A percentile compares a stretch with the other conserved stretches of the same genome.
phyloP scores from a whole-genome alignment of 2,797 vertebrate species.

The Rhynchonycteris naso region DNA sequence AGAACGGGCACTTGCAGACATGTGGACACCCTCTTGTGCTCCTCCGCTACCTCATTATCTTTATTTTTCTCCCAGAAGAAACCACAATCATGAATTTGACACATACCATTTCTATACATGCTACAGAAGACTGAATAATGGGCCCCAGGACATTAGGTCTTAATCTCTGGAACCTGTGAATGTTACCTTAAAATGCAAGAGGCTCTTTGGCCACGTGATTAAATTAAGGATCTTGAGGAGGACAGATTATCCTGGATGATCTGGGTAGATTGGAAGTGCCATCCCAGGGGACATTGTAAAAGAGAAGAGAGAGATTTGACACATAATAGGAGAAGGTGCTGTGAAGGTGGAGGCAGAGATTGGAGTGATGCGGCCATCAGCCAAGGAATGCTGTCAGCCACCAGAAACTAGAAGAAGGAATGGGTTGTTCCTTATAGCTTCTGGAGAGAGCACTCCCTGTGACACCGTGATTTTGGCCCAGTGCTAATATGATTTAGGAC shows the following conservation, averaged over 20 bases:
- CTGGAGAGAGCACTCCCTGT: accelerated
- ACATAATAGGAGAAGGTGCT: background rate
- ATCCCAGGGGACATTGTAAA: background rate
- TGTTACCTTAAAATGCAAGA: background rate
- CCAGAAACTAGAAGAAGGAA: background rate
- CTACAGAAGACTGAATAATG: background rate
- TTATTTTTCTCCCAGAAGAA: background rate
- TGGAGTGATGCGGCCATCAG: accelerated
- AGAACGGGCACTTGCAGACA: background rate
- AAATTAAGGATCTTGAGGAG: background rate
- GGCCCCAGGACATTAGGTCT: background rate
- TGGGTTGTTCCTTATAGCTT: accelerated
- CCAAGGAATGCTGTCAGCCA: background rate
- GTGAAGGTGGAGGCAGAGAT: background rate
- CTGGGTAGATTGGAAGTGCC: background rate
- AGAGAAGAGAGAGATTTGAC: background rate
- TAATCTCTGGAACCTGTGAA: background rate
- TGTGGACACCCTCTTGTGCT: accelerated
- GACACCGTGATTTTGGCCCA: background rate
- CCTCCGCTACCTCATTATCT: accelerated
- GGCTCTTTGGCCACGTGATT: background rate
- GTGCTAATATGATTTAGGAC: background rate
- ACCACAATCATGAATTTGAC: accelerated
- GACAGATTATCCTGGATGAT: background rate
- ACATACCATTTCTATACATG: accelerated